Evolutionary conservation across 2,888 invertebrate genomes (phyloP), one percentile per base, ranked within the genome.

Genomic region (Caenorhabditis macrosperma): DNA sequence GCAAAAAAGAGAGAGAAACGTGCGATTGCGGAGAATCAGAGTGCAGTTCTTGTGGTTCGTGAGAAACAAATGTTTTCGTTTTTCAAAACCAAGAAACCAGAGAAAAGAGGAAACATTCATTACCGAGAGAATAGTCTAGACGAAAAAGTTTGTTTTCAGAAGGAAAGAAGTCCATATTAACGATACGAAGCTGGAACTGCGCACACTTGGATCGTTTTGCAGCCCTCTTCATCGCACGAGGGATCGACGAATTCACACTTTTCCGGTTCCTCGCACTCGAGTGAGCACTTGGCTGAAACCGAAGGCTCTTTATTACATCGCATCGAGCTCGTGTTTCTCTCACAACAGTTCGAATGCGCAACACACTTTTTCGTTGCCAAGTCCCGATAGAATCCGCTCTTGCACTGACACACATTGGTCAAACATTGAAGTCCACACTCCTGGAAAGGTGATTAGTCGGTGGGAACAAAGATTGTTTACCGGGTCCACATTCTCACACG

Each of bases 351-450:
- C 0, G 22, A 30, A 41, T 50, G 38, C 12, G 63, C 52, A 33
- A 69, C 64, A 57, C 78, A 78, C 20, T 78, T 66, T 4, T 38
- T 48, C 6, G 46, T 20, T 0, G 7, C 24, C 15, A 46, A 46
- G 28, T 78, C 78, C 0, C 78, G 50, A 15, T 54, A 12, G 20
- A 67, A 72, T 17, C 71, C 78, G 1, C 28, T 7, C 38, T 61
- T 72, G 38, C 78, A 78, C 30, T 78, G 78, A 38, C 78, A 78
- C 1, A 72, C 67, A 41, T 78, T 46, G 5, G 67, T 55, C 30
- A 78, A 17, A 55, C 78, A 78, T 30, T 38, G 17, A 7, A 52
- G 15, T 15, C 35, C 22, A 15, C 78, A 78, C 22, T 26, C 35
- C 66, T 68, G 57, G 35, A 24, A 35, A 6, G 17, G 0, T 26